These are phyloP conservation scores for Sisyra nigra DNA, from an alignment of 2,888 invertebrate genomes.

Conservation along the genomic window DNA sequence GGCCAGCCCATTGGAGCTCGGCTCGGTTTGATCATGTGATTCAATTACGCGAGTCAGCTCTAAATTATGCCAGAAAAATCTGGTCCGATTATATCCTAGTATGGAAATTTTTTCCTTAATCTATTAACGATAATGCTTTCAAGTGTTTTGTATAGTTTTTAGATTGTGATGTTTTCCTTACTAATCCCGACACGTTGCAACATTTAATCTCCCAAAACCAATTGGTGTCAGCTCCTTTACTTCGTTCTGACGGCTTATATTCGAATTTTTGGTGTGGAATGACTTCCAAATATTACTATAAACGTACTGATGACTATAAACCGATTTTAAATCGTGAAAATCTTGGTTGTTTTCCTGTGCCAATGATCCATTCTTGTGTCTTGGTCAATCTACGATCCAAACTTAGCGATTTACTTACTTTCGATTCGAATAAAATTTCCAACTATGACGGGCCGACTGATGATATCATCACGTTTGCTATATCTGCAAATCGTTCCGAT, in stretches of 20 bases:
- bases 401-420: conserved; percentile 51
- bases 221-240: conserved; percentile 67
- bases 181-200: conserved; percentile 44
- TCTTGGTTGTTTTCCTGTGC: conserved; percentile 65
- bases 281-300: conserved; percentile 68
- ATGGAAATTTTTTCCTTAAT: conserved; percentile 21
- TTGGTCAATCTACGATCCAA: conserved; percentile 52
- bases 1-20: conserved; percentile 57
- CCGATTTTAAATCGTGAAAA: conserved; percentile 54
- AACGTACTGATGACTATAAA: conserved; percentile 70
- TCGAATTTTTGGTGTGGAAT: conserved; percentile 97
- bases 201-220: conserved; percentile 42
- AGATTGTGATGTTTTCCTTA: conserved; percentile 72
- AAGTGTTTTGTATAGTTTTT: conserved; percentile 41
- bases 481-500: conserved; percentile 56
- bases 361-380: conserved; percentile 84
- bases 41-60: conserved; percentile 54
- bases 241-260: conserved; percentile 72
- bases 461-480: conserved; percentile 86
- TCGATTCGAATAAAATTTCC: conserved; percentile 41
- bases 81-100: conserved; percentile 89
- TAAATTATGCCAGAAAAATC: conserved; percentile 49
- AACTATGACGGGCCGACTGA: conserved; percentile 67
- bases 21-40: conserved; percentile 67
- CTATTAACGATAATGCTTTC: conserved; percentile 4